Conservation (phyloP, 2,888 invertebrate genomes). For the Agrochola lychnidis region DNA sequence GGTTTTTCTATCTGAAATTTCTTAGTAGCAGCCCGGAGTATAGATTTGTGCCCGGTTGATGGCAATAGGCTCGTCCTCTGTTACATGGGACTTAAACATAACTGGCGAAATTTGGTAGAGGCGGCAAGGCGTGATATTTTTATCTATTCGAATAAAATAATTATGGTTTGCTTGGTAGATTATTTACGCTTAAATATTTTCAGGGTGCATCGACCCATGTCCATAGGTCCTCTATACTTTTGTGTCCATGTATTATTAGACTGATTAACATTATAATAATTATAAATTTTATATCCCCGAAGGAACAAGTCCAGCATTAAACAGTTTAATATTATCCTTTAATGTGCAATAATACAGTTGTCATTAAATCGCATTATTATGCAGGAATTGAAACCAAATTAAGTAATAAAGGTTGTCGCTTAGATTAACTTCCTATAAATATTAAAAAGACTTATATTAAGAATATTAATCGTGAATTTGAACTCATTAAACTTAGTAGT, state of each 20-base stretch:
- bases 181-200: neutral
- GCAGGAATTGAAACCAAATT: constrained; percentile 40
- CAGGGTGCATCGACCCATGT: neutral
- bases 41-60: too few species aligned
- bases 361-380: constrained; percentile 21
- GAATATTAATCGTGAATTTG: neutral
- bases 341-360: constrained; percentile 4
- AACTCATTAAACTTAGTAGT: constrained; percentile 11
- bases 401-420: constrained; percentile 34
- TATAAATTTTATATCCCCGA: constrained; percentile 1
- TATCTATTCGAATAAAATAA: neutral
- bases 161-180: neutral
- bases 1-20: too few species aligned
- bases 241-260: neutral
- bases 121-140: too few species aligned
- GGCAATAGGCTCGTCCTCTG: too few species aligned
- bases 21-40: too few species aligned
- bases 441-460: constrained; percentile 14
- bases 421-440: constrained; percentile 36
- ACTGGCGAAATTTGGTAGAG: too few species aligned
- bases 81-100: too few species aligned
- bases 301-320: constrained; percentile 2
- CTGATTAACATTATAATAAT: constrained; percentile 11
- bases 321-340: constrained; percentile 14
- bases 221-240: neutral